A percentile compares a stretch with the other conserved stretches of the same genome.
Conservation (phyloP, 1,140 invertebrate species). For the Drosophila eugracilis region DNA sequence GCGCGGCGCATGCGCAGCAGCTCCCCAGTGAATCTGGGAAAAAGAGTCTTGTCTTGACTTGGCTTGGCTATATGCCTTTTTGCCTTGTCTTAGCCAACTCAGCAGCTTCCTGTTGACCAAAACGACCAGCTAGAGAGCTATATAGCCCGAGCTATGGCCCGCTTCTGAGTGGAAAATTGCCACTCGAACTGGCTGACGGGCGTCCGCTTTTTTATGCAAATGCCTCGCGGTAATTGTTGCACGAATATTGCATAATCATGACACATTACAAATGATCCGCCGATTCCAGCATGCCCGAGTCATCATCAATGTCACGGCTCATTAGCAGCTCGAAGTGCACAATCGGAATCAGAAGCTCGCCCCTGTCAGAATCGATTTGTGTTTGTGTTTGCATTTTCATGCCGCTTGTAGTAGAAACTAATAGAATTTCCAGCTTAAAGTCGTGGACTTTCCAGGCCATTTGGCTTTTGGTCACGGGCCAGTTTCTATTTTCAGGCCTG, state of each 20-base stretch:
- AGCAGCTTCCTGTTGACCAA: slow-evolving; percentile 9
- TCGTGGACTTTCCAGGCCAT: slow-evolving; percentile 55
- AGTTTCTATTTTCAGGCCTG: slow-evolving; percentile 59
- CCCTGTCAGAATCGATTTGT: slow-evolving; percentile 39
- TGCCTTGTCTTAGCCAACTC: not conserved
- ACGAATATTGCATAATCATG: slow-evolving; percentile 82
- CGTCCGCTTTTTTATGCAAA: slow-evolving; percentile 72
- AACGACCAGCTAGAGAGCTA: slow-evolving; percentile 7
- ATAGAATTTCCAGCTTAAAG: slow-evolving; percentile 5
- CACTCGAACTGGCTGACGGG: slow-evolving; percentile 51
- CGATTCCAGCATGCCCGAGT: slow-evolving; percentile 51
- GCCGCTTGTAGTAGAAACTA: not conserved
- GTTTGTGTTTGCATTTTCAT: not conserved
- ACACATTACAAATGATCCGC: slow-evolving; percentile 67
- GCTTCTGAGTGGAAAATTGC: slow-evolving; percentile 70
- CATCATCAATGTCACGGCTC: slow-evolving; percentile 71
- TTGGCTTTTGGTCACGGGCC: slow-evolving; percentile 46
- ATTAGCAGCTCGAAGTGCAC: slow-evolving; percentile 43
- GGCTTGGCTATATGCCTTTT: too few relatives aligned
- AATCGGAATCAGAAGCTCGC: slow-evolving; percentile 41
- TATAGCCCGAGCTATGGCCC: too few relatives aligned
- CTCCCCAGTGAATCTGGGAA: slow-evolving; percentile 7
- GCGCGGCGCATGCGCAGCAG: slow-evolving; percentile 65
- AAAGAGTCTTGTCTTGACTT: not conserved
- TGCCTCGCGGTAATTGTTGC: slow-evolving; percentile 73